A percentile compares a stretch with the other conserved stretches of the same genome.
phyloP scores from a whole-genome alignment of 1,140 invertebrate genomes.

The Drosophila melanica region DNA sequence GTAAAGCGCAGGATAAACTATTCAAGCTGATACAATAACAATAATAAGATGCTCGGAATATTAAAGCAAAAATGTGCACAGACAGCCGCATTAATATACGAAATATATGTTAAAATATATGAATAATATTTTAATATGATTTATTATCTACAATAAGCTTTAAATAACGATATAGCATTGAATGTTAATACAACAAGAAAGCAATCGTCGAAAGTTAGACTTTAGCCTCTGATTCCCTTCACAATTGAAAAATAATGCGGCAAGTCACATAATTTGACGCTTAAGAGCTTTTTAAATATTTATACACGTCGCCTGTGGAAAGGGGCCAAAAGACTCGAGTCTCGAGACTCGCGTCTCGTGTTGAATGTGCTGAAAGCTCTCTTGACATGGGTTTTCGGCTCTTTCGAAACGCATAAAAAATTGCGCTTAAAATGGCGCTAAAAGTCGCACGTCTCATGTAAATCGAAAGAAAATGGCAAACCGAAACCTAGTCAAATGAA shows the following conservation, averaged over 20 bases:
- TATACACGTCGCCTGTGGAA: slow-evolving; percentile 13
- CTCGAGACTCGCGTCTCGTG: background rate
- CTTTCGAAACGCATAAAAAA: slow-evolving; percentile 20
- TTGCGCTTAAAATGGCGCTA: slow-evolving; percentile 29
- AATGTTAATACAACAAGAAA: too few species aligned
- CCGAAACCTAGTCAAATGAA: slow-evolving; percentile 26
- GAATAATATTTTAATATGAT: too few species aligned
- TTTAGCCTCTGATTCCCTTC: background rate
- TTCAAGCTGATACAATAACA: background rate
- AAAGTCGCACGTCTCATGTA: slow-evolving; percentile 40
- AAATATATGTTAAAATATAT: too few species aligned
- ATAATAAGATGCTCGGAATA: background rate
- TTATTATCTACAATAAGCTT: too few species aligned
- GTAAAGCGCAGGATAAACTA: background rate
- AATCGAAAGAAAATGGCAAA: slow-evolving; percentile 30
- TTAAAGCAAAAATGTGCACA: too few species aligned
- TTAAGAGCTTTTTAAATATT: slow-evolving; percentile 39
- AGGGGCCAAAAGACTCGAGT: background rate
- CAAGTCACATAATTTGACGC: slow-evolving; percentile 38
- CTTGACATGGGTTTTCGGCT: background rate
- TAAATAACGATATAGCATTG: too few species aligned
- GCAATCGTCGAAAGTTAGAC: too few species aligned
- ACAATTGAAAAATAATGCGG: slow-evolving; percentile 27
- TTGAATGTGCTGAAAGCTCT: slow-evolving; percentile 16
- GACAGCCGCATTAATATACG: too few species aligned